Evolutionary conservation across 1,140 invertebrate genomes (phyloP).

Genomic region (Neodiprion pinetum): DNA sequence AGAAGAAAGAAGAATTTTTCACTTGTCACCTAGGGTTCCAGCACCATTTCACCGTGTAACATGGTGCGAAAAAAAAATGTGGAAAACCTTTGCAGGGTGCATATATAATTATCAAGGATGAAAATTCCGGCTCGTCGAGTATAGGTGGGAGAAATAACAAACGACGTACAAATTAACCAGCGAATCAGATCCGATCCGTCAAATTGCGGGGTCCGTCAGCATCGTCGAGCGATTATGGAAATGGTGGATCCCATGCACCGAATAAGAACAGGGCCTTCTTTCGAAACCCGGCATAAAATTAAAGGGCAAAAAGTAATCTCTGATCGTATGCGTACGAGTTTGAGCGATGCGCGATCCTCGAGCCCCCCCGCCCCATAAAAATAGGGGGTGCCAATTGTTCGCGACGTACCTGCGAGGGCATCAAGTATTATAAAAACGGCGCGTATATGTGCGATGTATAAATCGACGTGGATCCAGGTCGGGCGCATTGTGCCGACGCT

Average conservation of each 20-base stretch:
- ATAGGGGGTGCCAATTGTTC: conserved; percentile 14
- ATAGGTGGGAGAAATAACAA: not conserved
- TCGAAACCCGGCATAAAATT: conserved; percentile 9
- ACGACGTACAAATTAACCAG: conserved; percentile 31
- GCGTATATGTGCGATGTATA: not conserved
- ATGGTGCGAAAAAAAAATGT: not conserved
- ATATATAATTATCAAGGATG: not conserved
- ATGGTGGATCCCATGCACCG: not conserved
- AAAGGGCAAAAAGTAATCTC: conserved; percentile 29
- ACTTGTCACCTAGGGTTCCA: no score
- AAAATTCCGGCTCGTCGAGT: conserved; percentile 6
- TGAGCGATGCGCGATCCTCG: conserved; percentile 7
- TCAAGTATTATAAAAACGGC: not conserved
- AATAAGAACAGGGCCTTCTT: conserved; percentile 20
- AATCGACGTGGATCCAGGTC: conserved; percentile 33
- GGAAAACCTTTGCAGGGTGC: not conserved
- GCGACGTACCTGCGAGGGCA: not conserved
- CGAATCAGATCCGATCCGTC: conserved; percentile 18
- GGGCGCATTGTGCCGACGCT: conserved; percentile 33
- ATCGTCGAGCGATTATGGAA: no score
- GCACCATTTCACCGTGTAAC: not conserved
- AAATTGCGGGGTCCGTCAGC: not conserved
- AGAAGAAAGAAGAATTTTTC: no score
- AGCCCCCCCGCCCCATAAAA: conserved; percentile 22
- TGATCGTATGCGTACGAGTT: no score